Conservation (phyloP, 2,113 vertebrate species). For the Tor tambroides region DNA sequence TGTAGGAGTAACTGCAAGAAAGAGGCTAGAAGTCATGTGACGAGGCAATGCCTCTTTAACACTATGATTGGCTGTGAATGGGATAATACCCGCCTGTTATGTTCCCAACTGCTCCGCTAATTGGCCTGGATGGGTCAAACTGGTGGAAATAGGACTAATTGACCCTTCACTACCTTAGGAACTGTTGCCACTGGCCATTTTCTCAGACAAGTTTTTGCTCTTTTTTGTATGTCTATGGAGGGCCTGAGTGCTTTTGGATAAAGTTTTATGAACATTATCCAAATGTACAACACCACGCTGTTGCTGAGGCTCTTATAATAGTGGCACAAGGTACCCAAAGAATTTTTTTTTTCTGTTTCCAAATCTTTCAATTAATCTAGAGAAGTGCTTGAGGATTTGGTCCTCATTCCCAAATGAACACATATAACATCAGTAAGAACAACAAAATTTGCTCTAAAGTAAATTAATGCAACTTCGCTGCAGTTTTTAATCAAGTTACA, state of each 20-base stretch:
- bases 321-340: not conserved
- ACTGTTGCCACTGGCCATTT: not conserved
- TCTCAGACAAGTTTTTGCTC: not conserved
- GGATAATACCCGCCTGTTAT: not conserved
- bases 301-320: not conserved
- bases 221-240: not conserved
- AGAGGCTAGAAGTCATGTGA: not conserved
- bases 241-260: not conserved
- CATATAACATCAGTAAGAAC: not conserved
- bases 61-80: constrained; percentile 8
- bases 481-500: not conserved
- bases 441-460: not conserved
- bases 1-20: not conserved
- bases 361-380: not conserved
- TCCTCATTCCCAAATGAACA: not conserved
- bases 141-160: not conserved
- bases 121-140: constrained; percentile 7
- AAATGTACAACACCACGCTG: not conserved
- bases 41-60: not conserved
- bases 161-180: not conserved
- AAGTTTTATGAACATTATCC: not conserved
- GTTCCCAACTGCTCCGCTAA: not conserved
- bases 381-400: not conserved
- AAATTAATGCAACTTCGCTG: not conserved
- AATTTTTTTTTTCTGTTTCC: not conserved